A percentile compares a stretch with the other conserved stretches of the same genome.
These are phyloP conservation scores for Limnothrissa miodon DNA, from an alignment of 2,113 vertebrate genomes.

Conservation along the genomic window DNA sequence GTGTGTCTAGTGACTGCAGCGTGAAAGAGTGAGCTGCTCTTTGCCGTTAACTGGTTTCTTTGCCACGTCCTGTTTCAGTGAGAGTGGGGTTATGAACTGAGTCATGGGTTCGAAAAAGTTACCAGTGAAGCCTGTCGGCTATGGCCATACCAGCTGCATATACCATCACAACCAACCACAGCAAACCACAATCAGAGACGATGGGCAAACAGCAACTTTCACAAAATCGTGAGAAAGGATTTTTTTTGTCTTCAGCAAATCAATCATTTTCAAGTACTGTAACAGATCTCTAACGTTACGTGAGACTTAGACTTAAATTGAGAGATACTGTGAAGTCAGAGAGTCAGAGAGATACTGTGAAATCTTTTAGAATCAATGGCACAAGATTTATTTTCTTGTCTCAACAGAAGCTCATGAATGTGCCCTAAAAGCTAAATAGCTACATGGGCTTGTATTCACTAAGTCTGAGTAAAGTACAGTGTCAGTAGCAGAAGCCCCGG, in stretches of 20 bases:
- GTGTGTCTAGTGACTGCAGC: neutral
- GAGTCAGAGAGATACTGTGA: too few species aligned
- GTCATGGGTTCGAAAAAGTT: neutral
- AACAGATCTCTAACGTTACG: neutral
- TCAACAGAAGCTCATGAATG: neutral
- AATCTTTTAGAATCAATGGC: neutral
- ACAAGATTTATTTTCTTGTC: neutral
- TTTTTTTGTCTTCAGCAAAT: neutral
- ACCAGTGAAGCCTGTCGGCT: neutral
- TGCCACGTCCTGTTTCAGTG: neutral
- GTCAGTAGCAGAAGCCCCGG: neutral
- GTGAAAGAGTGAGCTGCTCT: neutral
- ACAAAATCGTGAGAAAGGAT: conserved; percentile 3
- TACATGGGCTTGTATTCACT: neutral
- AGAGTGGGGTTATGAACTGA: neutral
- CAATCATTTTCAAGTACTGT: neutral
- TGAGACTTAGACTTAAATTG: neutral
- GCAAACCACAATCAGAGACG: conserved; percentile 23
- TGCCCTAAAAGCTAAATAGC: neutral
- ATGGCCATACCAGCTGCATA: neutral
- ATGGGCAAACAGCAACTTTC: conserved; percentile 33
- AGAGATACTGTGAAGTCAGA: neutral
- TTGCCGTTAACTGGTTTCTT: neutral
- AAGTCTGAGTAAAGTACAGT: neutral
- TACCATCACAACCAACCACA: neutral